phyloP scores from a whole-genome alignment of 2,797 vertebrate species.

The Leptodactylus fallax region DNA sequence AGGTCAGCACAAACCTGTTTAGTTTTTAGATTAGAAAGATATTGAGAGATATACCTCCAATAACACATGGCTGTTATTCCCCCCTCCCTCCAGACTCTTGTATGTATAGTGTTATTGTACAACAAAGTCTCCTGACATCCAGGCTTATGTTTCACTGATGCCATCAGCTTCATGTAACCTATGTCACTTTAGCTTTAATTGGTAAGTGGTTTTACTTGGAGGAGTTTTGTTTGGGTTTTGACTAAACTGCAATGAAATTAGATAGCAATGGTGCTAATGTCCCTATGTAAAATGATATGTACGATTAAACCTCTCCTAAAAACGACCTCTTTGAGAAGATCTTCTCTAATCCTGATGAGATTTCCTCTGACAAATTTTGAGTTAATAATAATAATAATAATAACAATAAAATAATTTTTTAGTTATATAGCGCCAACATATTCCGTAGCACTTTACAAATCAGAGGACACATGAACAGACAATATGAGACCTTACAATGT shows the following conservation, averaged over 20 bases:
- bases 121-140: background rate
- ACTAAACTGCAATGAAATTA: background rate
- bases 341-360: too few species aligned
- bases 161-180: background rate
- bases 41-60: background rate
- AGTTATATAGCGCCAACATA: too few species aligned
- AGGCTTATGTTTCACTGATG: background rate
- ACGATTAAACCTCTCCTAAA: background rate
- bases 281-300: background rate
- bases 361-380: too few species aligned
- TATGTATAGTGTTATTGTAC: background rate
- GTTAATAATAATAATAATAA: too few species aligned
- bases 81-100: background rate
- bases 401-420: too few species aligned
- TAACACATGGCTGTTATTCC: background rate
- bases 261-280: background rate
- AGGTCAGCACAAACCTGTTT: constrained; percentile 52
- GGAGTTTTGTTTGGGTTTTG: constrained; percentile 11
- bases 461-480: too few species aligned
- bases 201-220: background rate
- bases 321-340: too few species aligned
- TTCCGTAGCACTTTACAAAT: too few species aligned
- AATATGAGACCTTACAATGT: too few species aligned
- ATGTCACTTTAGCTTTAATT: background rate
- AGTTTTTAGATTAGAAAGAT: background rate